Percentiles rank a stretch among this genome's conserved stretches.
Conservation (phyloP, 2,888 invertebrate genomes). For the Thera obeliscata region DNA sequence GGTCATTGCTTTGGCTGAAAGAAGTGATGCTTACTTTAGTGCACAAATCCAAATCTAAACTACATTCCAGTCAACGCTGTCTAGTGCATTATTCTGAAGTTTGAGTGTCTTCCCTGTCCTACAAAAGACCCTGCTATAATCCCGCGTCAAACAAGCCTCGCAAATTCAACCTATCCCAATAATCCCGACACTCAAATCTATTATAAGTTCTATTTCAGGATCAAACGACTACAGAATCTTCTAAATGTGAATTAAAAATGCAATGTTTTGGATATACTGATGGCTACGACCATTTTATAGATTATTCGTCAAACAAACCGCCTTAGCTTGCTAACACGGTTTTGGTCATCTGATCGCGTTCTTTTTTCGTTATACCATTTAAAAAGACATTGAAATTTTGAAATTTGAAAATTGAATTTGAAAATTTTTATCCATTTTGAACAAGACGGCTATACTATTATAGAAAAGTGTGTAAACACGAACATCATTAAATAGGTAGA, state of each 20-base stretch:
- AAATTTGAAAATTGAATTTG: background rate
- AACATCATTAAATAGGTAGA: slow-evolving; percentile 12
- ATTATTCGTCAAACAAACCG: background rate
- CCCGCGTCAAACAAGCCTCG: slow-evolving; percentile 26
- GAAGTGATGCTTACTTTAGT: background rate
- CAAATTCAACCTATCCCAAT: background rate
- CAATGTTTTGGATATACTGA: background rate
- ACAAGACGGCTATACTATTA: slow-evolving; percentile 1
- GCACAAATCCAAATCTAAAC: background rate
- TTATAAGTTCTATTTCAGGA: background rate
- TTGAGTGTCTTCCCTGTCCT: background rate
- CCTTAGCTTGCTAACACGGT: background rate
- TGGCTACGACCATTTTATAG: background rate
- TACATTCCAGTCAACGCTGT: background rate
- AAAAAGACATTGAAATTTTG: no score
- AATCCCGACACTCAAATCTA: background rate
- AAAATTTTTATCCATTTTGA: background rate
- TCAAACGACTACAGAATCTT: background rate
- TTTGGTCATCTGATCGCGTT: background rate
- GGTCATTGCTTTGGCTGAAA: background rate
- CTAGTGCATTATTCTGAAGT: background rate
- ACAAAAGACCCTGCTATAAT: background rate
- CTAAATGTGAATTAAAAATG: background rate
- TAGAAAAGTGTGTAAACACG: slow-evolving; percentile 19
- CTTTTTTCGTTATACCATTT: background rate